Evolutionary conservation across 2,113 vertebrate species (phyloP), one percentile per base, ranked within the genome.

Genomic region (Ciconia maguari): DNA sequence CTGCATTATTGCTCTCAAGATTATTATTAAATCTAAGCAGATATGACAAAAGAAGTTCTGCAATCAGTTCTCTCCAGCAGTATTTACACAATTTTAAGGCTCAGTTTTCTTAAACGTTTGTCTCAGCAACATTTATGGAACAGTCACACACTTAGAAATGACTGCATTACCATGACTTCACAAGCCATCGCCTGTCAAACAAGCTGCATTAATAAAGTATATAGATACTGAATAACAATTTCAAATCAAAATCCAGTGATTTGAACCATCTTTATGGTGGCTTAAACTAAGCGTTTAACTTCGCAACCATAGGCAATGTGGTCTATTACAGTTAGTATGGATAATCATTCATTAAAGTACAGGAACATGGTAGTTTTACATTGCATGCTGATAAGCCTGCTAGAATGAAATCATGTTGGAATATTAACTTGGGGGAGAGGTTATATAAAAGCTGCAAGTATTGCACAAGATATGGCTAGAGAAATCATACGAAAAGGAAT

Each of bases 11-110:
- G 27, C 51, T 92, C 79, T 55, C 75, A 54, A 74, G 76, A 83
- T 68, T 78, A 82, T 64, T 75, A 75, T 30, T 6, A 89, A 41
- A 77, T 69, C 58, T 90, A 54, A 85, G 79, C 25, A 96, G 95
- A 94, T 44, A 90, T 3, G 27, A 80, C 41, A 80, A 34, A 72
- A 77, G 52, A 7, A 76, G 54, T 62, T 88, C 46, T 93, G n/a
- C 42, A 61, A 58, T 88, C 30, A 21, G 8, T 83, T 80, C 54
- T 91, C 65, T 44, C 64, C 49, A 42, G 61, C 26, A n/a, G 36
- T 87, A 16, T 95, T 94, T 87, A 57, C 61, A 57, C 49, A 91
- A 26, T 72, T 80, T 70, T 51, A 49, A 49, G 36, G 34, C 42
- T 83, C 58, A 25, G 51, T 83, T 90, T 86, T 54, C 79, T 89